Evolutionary conservation across 2,797 vertebrate genomes (phyloP).

Genomic region (Aselliscus stoliczkanus): DNA sequence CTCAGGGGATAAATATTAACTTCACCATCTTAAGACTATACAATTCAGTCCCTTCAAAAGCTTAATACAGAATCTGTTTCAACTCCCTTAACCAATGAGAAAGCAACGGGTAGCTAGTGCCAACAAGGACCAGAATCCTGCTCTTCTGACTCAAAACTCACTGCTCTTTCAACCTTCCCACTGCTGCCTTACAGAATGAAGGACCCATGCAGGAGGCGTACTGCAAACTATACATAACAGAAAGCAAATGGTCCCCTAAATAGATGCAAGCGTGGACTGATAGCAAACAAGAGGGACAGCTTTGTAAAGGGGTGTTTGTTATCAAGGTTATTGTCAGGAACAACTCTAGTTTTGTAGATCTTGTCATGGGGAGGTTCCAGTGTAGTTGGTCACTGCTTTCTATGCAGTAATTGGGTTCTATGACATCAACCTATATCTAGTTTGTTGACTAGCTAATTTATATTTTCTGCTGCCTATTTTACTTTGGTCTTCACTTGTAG

Average conservation of each 20-base stretch:
- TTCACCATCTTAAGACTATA: not conserved
- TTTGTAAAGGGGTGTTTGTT: not conserved
- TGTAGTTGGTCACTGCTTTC: not conserved
- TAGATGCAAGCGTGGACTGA: not conserved
- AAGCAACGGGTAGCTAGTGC: not conserved
- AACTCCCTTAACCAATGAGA: not conserved
- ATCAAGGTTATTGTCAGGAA: not conserved
- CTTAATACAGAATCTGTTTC: not conserved
- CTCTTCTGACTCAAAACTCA: not conserved
- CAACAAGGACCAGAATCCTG: not conserved
- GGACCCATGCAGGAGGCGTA: not conserved
- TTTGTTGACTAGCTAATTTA: not conserved
- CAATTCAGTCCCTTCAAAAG: not conserved
- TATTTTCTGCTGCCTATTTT: not conserved
- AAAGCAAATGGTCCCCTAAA: not conserved
- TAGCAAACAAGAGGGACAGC: not conserved
- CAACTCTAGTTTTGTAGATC: not conserved
- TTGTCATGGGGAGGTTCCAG: not conserved
- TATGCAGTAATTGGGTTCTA: not conserved
- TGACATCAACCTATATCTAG: not conserved
- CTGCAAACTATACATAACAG: not conserved
- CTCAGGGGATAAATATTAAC: not conserved
- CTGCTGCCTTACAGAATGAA: not conserved
- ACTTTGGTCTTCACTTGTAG: not conserved
- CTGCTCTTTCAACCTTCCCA: not conserved